Evolutionary conservation across 2,113 vertebrate species (phyloP).

Genomic region (Paradoxurus hermaphroditus): DNA sequence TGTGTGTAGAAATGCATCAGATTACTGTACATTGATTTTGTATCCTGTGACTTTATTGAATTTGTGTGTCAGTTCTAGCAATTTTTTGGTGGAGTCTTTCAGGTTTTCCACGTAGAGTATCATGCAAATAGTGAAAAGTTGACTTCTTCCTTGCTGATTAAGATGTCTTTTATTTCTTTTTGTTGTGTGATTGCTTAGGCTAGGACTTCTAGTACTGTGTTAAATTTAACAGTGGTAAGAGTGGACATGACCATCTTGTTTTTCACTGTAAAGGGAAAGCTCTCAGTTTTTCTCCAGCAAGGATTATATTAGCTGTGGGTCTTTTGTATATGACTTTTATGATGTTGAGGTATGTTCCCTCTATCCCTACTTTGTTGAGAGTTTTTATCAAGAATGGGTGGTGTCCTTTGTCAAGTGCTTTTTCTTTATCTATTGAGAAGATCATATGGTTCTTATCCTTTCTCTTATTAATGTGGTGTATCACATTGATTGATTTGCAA

Average conservation of each 20-base stretch:
- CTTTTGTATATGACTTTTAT: too few species aligned
- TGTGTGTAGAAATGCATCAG: not conserved
- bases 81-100: not conserved
- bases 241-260: not conserved
- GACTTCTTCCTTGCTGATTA: not conserved
- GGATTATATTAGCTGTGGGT: too few species aligned
- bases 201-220: not conserved
- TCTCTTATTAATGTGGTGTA: too few species aligned
- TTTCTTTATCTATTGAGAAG: not conserved
- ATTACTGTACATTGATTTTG: not conserved
- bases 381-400: too few species aligned
- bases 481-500: too few species aligned
- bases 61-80: not conserved
- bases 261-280: not conserved
- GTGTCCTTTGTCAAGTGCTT: too few species aligned
- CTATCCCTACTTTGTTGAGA: too few species aligned
- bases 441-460: too few species aligned
- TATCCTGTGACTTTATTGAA: not conserved
- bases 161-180: not conserved
- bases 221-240: not conserved
- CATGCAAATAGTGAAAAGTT: not conserved
- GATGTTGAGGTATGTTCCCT: too few species aligned
- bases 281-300: too few species aligned
- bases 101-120: not conserved
- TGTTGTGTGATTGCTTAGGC: not conserved